Percentiles rank a stretch among this genome's conserved stretches.
Evolutionary conservation across 1,140 invertebrate species (phyloP).

Genomic region (Drosophila azteca): DNA sequence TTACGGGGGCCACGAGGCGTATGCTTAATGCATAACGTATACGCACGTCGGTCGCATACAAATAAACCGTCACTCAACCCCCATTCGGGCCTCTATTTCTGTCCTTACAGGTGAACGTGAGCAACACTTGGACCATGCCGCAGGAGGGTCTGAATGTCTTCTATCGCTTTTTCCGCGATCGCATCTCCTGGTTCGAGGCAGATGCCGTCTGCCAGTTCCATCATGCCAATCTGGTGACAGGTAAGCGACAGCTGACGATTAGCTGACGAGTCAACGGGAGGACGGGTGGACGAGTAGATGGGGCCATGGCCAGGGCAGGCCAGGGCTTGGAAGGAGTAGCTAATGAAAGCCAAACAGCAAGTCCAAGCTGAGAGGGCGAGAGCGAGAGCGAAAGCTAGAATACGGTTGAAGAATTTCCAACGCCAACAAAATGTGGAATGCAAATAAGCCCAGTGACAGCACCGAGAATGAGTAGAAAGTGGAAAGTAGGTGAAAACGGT

Average conservation of each 20-base stretch:
- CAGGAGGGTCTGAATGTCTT: slow-evolving; percentile 90
- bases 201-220: slow-evolving; percentile 91
- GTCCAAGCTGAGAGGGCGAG: too few relatives aligned
- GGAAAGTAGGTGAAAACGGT: not conserved
- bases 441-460: slow-evolving; percentile 66
- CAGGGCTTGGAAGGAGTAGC: not conserved
- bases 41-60: slow-evolving; percentile 53
- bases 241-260: slow-evolving; percentile 82
- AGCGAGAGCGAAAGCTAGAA: too few relatives aligned
- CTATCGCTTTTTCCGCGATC: slow-evolving; percentile 90
- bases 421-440: slow-evolving; percentile 58
- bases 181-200: slow-evolving; percentile 91
- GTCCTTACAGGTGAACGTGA: slow-evolving; percentile 88
- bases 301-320: too few relatives aligned
- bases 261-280: too few relatives aligned
- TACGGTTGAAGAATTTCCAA: too few relatives aligned
- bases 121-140: slow-evolving; percentile 90
- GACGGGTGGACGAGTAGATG: not conserved
- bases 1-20: slow-evolving; percentile 63
- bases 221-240: slow-evolving; percentile 89
- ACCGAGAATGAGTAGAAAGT: not conserved
- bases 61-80: slow-evolving; percentile 29
- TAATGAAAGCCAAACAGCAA: slow-evolving; percentile 50
- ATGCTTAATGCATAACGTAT: slow-evolving; percentile 76
- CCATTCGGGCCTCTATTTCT: not conserved